Evolutionary conservation across 2,888 invertebrate species (phyloP).

Genomic region (Andrena dorsata): DNA sequence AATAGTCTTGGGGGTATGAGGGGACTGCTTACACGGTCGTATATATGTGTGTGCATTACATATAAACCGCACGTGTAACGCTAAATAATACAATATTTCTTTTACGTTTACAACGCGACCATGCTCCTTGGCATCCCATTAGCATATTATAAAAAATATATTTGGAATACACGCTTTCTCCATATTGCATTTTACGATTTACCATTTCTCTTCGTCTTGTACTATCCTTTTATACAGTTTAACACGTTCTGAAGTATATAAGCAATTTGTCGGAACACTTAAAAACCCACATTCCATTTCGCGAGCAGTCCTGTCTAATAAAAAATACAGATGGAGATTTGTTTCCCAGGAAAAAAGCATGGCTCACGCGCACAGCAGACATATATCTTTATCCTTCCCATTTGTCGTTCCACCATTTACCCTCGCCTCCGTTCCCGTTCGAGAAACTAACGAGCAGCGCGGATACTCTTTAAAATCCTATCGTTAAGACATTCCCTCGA

Average conservation of each 20-base stretch:
- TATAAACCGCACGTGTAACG: constrained; percentile 66
- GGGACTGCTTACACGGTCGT: constrained; percentile 73
- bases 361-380: constrained; percentile 64
- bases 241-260: constrained; percentile 65
- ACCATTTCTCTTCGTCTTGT: constrained; percentile 77
- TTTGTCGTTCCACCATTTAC: constrained; percentile 5
- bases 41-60: constrained; percentile 63
- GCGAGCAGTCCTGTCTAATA: constrained; percentile 47
- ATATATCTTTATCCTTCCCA: constrained; percentile 22
- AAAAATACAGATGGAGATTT: constrained; percentile 76
- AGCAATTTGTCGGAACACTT: constrained; percentile 68
- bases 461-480: constrained; percentile 26
- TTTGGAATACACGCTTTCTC: constrained; percentile 82
- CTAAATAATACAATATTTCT: constrained; percentile 76
- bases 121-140: constrained; percentile 79
- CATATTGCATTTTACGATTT: constrained; percentile 81
- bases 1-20: constrained; percentile 63
- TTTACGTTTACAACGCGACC: constrained; percentile 70
- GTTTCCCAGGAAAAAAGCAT: constrained; percentile 66
- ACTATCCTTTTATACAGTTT: constrained; percentile 75
- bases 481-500: constrained; percentile 28
- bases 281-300: constrained; percentile 43
- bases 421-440: constrained; percentile 4
- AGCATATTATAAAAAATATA: constrained; percentile 84
- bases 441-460: constrained; percentile 5